A percentile compares a stretch with the other conserved stretches of the same genome.
These are phyloP conservation scores for Embidobia sp. DNA, from an alignment of 2,888 invertebrate genomes.

Conservation along the genomic window DNA sequence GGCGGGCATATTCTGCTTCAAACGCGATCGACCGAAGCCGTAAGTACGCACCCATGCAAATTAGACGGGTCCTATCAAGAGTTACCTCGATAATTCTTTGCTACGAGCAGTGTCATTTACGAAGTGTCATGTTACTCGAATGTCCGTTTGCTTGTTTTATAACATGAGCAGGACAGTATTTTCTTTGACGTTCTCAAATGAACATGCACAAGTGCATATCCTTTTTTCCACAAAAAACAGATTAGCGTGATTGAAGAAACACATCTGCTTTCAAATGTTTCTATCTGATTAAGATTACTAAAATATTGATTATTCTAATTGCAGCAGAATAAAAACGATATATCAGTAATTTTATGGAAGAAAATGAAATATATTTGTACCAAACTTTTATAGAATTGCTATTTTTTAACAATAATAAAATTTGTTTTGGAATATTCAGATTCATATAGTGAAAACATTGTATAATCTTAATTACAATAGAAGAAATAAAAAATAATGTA, in stretches of 20 bases:
- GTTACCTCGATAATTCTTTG: constrained; percentile 51
- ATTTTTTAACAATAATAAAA: too few species aligned
- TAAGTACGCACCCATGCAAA: constrained; percentile 57
- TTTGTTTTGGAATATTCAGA: too few species aligned
- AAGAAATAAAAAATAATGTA: too few species aligned
- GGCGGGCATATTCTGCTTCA: constrained; percentile 27
- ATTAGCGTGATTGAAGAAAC: constrained; percentile 28
- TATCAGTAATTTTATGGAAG: too few species aligned
- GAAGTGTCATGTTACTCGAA: constrained; percentile 53
- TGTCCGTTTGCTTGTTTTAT: constrained; percentile 32
- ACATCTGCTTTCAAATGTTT: constrained; percentile 4
- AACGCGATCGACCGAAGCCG: constrained; percentile 58
- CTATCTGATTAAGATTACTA: neutral
- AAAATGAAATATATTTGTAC: too few species aligned
- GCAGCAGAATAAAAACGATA: too few species aligned
- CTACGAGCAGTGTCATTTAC: constrained; percentile 54
- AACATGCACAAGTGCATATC: constrained; percentile 26
- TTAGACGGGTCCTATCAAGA: constrained; percentile 51
- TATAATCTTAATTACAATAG: too few species aligned
- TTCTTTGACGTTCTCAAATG: constrained; percentile 48
- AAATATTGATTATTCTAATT: neutral
- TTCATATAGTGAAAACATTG: too few species aligned
- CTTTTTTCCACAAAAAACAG: constrained; percentile 19
- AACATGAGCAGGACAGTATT: constrained; percentile 34
- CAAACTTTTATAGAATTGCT: too few species aligned